Conservation (phyloP, 2,888 invertebrate genomes). For the Allolobophora icterica region DNA sequence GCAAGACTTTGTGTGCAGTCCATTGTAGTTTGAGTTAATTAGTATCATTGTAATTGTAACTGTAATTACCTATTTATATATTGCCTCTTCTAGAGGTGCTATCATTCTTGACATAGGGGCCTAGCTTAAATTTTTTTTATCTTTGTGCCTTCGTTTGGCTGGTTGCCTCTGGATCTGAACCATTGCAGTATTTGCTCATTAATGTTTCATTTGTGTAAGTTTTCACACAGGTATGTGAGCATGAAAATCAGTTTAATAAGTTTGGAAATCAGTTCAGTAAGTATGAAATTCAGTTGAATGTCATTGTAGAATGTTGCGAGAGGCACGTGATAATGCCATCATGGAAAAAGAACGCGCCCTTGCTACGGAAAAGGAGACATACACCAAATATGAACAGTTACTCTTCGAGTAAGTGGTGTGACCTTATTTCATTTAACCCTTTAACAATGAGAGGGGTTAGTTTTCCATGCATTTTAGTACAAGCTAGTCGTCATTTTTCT, state of each 20-base stretch:
- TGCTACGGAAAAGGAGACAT: conserved; percentile 56
- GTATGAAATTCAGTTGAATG: conserved; percentile 6
- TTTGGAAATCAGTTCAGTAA: not conserved
- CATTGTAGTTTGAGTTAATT: not conserved
- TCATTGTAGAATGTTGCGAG: conserved; percentile 48
- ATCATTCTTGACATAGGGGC: not conserved
- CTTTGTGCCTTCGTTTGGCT: not conserved
- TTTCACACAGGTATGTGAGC: not conserved
- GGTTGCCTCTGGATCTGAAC: not conserved
- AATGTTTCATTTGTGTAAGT: not conserved
- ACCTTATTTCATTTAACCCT: not conserved
- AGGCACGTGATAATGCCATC: conserved; percentile 62
- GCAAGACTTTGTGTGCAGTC: not conserved
- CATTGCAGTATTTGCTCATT: not conserved
- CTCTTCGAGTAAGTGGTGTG: conserved; percentile 58
- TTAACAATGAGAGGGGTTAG: no score
- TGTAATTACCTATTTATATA: no score
- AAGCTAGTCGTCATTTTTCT: not conserved
- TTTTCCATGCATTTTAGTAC: no score
- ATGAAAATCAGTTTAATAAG: not conserved
- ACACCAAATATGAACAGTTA: conserved; percentile 60
- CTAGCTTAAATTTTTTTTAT: not conserved
- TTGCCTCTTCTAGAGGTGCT: no score
- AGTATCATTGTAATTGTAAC: no score
- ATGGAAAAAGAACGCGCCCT: conserved; percentile 61